Evolutionary conservation across 1,140 invertebrate species (phyloP).

Genomic region (Ceratina japonica): DNA sequence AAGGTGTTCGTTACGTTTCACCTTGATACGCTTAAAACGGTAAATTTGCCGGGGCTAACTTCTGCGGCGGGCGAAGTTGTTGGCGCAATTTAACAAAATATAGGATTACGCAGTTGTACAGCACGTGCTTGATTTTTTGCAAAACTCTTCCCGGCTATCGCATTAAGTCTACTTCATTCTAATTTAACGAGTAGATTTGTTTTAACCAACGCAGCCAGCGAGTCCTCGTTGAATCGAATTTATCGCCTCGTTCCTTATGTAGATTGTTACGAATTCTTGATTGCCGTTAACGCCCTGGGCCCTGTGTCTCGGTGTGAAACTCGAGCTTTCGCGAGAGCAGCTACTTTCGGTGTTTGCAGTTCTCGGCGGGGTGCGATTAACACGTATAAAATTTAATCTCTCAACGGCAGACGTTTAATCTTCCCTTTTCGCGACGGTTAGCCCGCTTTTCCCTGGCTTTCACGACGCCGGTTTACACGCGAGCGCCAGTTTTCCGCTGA

Average conservation of each 20-base stretch:
- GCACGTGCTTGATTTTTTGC: constrained; percentile 39
- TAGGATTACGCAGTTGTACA: constrained; percentile 15
- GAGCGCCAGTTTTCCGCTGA: not conserved
- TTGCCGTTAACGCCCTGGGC: too few relatives aligned
- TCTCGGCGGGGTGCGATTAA: constrained; percentile 15
- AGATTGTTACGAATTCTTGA: not conserved
- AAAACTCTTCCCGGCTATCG: not conserved
- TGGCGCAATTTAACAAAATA: constrained; percentile 23
- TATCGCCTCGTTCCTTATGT: not conserved
- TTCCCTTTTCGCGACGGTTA: not conserved
- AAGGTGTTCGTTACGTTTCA: too few relatives aligned
- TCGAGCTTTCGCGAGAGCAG: too few relatives aligned
- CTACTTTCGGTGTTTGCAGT: too few relatives aligned
- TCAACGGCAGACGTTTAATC: constrained; percentile 26
- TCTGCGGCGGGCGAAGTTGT: not conserved
- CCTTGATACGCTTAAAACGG: constrained; percentile 13
- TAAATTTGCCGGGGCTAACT: not conserved
- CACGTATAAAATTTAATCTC: constrained; percentile 33
- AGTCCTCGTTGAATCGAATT: not conserved
- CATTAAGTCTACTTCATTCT: not conserved
- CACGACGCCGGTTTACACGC: not conserved
- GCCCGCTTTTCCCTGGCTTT: constrained; percentile 16
- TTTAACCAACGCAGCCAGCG: not conserved
- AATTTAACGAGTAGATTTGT: not conserved
- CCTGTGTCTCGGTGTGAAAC: too few relatives aligned